Conservation (phyloP, 2,113 vertebrate species). For the Archocentrus centrarchus region DNA sequence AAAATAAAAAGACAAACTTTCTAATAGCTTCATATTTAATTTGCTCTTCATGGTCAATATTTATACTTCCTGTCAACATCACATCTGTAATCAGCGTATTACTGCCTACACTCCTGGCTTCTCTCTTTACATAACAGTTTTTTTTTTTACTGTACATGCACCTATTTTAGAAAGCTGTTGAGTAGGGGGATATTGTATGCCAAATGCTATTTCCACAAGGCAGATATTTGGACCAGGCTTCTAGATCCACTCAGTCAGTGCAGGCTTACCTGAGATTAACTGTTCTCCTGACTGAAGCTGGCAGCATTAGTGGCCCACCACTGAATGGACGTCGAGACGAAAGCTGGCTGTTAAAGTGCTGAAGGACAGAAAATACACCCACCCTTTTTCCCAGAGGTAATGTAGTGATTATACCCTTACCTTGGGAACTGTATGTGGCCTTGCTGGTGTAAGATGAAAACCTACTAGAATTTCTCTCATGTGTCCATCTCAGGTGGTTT, state of each 20-base stretch:
- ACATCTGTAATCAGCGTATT: conserved; percentile 34
- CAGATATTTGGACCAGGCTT: conserved; percentile 72
- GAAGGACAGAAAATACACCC: conserved; percentile 71
- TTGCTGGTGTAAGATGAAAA: conserved; percentile 35
- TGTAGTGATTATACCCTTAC: conserved; percentile 51
- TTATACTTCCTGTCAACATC: conserved; percentile 40
- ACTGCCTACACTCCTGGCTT: conserved; percentile 9
- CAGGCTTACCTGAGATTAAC: conserved; percentile 82
- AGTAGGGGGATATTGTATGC: conserved; percentile 51
- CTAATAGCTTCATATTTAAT: conserved; percentile 15
- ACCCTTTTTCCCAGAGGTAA: conserved; percentile 54
- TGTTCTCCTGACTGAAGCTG: conserved; percentile 75
- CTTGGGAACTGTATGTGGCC: conserved; percentile 45
- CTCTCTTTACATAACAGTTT: conserved; percentile 52
- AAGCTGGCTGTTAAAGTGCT: conserved; percentile 70
- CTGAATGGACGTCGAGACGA: conserved; percentile 65
- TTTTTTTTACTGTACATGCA: conserved; percentile 32
- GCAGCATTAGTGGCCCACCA: conserved; percentile 67
- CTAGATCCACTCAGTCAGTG: conserved; percentile 74
- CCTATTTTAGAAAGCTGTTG: conserved; percentile 69
- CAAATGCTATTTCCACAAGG: conserved; percentile 77
- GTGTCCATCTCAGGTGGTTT: conserved; percentile 18
- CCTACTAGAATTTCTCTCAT: conserved; percentile 11
- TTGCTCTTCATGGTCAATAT: conserved; percentile 24
- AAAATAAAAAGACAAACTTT: background rate